Conservation (phyloP, 2,797 vertebrate genomes). For the Kryptolebias ocellatus region DNA sequence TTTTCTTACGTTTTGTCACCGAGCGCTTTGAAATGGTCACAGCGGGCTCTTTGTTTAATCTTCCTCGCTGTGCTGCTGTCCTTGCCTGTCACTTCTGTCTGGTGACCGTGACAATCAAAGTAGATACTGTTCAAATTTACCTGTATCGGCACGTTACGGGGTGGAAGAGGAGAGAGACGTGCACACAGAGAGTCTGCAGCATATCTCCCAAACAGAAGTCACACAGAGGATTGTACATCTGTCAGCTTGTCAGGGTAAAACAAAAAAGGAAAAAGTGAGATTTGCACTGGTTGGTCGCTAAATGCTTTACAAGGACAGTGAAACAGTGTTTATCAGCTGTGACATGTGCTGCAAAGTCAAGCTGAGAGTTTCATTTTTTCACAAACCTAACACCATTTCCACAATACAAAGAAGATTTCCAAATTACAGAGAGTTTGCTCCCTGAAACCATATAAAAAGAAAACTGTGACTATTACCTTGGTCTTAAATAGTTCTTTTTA, state of each 20-base stretch:
- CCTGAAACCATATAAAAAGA: slow-evolving; percentile 7
- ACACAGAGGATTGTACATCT: slow-evolving; percentile 43
- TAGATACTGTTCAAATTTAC: slow-evolving; percentile 42
- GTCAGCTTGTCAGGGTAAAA: slow-evolving; percentile 42
- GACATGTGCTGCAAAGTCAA: slow-evolving; percentile 35
- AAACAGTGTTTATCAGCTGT: slow-evolving; percentile 34
- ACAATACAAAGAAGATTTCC: slow-evolving; percentile 14
- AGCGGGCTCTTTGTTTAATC: slow-evolving; percentile 48
- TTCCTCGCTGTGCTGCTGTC: slow-evolving; percentile 34
- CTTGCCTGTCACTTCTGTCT: slow-evolving; percentile 46
- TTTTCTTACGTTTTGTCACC: slow-evolving; percentile 43
- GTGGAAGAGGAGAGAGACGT: slow-evolving; percentile 5
- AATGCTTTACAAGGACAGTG: slow-evolving; percentile 31
- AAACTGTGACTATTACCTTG: slow-evolving; percentile 14
- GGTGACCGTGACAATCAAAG: slow-evolving; percentile 29
- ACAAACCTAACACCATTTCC: slow-evolving; percentile 14
- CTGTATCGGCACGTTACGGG: slow-evolving; percentile 34
- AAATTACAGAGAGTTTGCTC: neutral
- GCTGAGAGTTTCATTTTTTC: slow-evolving; percentile 32
- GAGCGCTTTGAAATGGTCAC: slow-evolving; percentile 57
- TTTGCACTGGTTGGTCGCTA: slow-evolving; percentile 20
- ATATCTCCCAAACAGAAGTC: slow-evolving; percentile 18
- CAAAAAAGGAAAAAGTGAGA: slow-evolving; percentile 40
- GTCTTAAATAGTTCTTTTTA: neutral
- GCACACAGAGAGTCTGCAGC: neutral